phyloP scores from a whole-genome alignment of 2,113 vertebrate species.

The Cebidichthys violaceus region DNA sequence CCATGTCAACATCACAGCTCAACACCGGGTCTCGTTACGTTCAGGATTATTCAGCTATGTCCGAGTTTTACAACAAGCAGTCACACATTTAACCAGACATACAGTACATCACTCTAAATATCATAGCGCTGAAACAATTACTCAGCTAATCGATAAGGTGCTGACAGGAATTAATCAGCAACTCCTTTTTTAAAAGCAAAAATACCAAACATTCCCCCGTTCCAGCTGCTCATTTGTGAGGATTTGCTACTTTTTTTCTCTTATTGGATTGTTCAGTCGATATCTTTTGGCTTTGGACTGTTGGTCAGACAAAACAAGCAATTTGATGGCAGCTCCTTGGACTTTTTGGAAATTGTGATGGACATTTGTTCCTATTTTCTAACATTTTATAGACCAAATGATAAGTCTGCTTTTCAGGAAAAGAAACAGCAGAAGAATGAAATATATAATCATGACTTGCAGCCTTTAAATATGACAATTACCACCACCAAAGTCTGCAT shows the following conservation, averaged over 20 bases:
- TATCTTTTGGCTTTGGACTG: conserved; percentile 8
- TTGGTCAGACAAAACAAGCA: background rate
- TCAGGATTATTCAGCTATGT: conserved; percentile 17
- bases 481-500: background rate
- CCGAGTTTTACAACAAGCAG: conserved; percentile 6
- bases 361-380: background rate
- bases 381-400: background rate
- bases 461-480: background rate
- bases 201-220: background rate
- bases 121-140: background rate
- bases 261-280: background rate
- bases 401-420: background rate
- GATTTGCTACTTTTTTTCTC: background rate
- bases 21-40: conserved; percentile 21
- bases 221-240: background rate
- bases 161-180: background rate
- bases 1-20: conserved; percentile 29
- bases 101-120: background rate
- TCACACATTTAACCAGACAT: background rate
- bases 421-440: background rate
- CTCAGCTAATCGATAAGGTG: background rate
- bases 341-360: background rate
- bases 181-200: background rate
- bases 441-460: background rate
- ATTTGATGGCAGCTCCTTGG: background rate